Percentiles rank a stretch among this genome's conserved stretches.
Evolutionary conservation across 1,140 invertebrate genomes (phyloP).

Genomic region (Procambarus virginalis): DNA sequence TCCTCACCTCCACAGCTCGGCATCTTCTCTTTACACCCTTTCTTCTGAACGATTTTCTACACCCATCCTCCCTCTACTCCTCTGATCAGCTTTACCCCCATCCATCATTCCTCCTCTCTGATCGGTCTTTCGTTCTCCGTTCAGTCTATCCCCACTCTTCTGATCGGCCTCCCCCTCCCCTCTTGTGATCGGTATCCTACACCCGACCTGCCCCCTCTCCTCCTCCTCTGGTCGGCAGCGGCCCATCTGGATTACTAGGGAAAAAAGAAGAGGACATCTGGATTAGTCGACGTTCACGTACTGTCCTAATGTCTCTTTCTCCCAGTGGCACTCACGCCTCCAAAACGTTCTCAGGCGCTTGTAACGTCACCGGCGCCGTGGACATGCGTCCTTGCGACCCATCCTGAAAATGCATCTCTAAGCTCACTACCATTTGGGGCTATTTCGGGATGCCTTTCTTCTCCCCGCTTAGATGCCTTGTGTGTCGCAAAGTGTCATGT

Average conservation of each 20-base stretch:
- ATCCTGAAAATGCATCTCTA: slow-evolving; percentile 20
- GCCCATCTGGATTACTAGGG: slow-evolving; percentile 1
- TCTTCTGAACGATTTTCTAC: too few species aligned
- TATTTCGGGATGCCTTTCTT: slow-evolving; percentile 35
- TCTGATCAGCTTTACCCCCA: too few species aligned
- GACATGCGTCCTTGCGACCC: slow-evolving; percentile 15
- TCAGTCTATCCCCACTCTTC: too few species aligned
- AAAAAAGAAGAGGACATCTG: slow-evolving; percentile 37
- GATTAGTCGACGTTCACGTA: slow-evolving; percentile 41
- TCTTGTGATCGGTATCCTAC: too few species aligned
- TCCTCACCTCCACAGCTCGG: too few species aligned
- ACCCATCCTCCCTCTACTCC: too few species aligned
- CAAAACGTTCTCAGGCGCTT: slow-evolving; percentile 22
- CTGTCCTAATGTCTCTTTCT: slow-evolving; percentile 57
- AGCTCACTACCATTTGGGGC: slow-evolving; percentile 9
- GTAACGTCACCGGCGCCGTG: slow-evolving; percentile 13
- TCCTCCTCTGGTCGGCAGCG: neutral
- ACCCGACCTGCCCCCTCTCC: neutral
- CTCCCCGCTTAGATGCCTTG: slow-evolving; percentile 23
- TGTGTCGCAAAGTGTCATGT: slow-evolving; percentile 42
- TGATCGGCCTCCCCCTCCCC: too few species aligned
- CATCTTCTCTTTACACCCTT: too few species aligned
- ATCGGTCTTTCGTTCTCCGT: too few species aligned
- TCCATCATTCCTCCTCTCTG: too few species aligned
- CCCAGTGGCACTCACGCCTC: slow-evolving; percentile 36